Evolutionary conservation across 2,888 invertebrate species (phyloP).

Genomic region (Quadroppia sp.): DNA sequence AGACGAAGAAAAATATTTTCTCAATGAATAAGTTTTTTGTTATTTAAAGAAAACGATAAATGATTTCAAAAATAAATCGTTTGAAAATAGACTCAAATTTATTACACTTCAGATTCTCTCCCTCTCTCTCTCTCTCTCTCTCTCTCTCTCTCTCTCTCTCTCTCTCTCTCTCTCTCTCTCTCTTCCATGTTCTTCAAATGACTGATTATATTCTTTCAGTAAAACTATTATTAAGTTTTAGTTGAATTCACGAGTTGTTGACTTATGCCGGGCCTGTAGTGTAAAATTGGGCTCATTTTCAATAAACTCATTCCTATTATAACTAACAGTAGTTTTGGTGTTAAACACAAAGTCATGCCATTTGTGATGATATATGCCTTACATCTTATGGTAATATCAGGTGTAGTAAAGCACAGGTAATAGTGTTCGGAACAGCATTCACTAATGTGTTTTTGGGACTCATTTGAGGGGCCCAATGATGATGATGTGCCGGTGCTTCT

Average conservation of each 20-base stretch:
- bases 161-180: too few relatives aligned
- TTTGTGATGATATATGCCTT: not conserved
- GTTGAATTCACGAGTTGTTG: slow-evolving; percentile 17
- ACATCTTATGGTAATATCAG: not conserved
- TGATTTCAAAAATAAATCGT: too few relatives aligned
- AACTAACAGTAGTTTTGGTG: slow-evolving; percentile 24
- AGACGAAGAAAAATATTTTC: too few relatives aligned
- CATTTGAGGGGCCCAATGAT: slow-evolving; percentile 12
- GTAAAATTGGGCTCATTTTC: slow-evolving; percentile 17
- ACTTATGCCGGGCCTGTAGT: slow-evolving; percentile 31
- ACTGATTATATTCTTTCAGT: not conserved
- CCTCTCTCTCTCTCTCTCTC: not conserved
- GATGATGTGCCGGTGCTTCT: not conserved
- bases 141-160: too few relatives aligned
- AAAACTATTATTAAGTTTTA: slow-evolving; percentile 4
- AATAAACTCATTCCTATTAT: not conserved
- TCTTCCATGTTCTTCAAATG: too few relatives aligned
- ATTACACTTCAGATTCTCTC: too few relatives aligned
- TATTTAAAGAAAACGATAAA: too few relatives aligned
- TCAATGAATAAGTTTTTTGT: too few relatives aligned
- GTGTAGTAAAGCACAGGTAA: slow-evolving; percentile 9
- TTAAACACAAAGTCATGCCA: slow-evolving; percentile 28
- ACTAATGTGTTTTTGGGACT: slow-evolving; percentile 15
- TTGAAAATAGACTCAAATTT: too few relatives aligned
- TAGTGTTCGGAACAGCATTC: not conserved